Conservation (phyloP, 2,888 invertebrate genomes). For the Aphodius granarius region DNA sequence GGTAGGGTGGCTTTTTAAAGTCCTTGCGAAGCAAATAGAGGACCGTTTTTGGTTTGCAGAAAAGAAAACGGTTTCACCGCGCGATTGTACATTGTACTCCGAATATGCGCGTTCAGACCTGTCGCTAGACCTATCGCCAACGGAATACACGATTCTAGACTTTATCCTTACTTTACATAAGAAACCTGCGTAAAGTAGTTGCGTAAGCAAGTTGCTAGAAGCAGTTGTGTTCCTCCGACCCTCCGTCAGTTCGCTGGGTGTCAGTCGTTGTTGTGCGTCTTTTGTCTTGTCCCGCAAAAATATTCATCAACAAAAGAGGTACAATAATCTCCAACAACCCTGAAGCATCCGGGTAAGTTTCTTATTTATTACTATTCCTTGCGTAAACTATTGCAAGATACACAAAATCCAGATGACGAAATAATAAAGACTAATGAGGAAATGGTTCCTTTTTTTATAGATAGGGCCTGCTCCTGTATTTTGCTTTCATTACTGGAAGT, state of each 20-base stretch:
- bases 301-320: conserved; percentile 7
- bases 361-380: too few relatives aligned
- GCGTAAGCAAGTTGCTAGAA: background rate
- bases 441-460: conserved; percentile 19
- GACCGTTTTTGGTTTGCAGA: background rate
- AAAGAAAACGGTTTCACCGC: too few relatives aligned
- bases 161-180: background rate
- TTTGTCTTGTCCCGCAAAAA: conserved; percentile 18
- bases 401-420: background rate
- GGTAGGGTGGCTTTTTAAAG: background rate
- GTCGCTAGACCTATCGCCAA: background rate
- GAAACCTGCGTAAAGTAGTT: background rate
- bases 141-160: background rate
- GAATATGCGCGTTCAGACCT: background rate
- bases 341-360: conserved; percentile 36
- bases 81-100: background rate
- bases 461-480: conserved; percentile 38
- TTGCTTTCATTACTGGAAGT: conserved; percentile 33
- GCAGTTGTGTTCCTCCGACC: background rate
- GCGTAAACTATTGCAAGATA: too few relatives aligned
- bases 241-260: conserved; percentile 11
- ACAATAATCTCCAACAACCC: conserved; percentile 16
- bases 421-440: background rate
- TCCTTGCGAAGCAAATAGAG: background rate
- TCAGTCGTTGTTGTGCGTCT: conserved; percentile 19